A percentile compares a stretch with the other conserved stretches of the same genome.
phyloP scores from a whole-genome alignment of 37 sponge, comb jelly and placozoan species.

The Aplysina aerophoba region DNA sequence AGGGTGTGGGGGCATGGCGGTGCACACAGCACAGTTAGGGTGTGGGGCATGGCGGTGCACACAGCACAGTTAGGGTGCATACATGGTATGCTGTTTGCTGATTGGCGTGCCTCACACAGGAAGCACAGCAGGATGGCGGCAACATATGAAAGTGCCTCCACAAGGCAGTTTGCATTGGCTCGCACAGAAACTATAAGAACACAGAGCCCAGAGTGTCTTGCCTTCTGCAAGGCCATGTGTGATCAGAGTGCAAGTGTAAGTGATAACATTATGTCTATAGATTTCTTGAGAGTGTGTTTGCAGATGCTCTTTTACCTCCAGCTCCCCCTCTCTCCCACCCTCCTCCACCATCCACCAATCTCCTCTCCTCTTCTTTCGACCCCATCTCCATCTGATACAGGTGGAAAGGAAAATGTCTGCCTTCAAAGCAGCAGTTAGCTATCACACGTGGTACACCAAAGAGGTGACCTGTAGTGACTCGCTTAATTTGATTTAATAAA shows the following conservation, averaged over 20 bases:
- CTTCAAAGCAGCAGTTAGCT: constrained; percentile 63
- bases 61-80: too few species aligned
- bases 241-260: constrained; percentile 57
- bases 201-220: constrained; percentile 51
- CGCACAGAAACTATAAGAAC: constrained; percentile 91
- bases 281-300: too few species aligned
- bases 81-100: too few species aligned
- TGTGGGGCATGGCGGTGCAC: too few species aligned
- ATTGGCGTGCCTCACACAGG: constrained; percentile 28
- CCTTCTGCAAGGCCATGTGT: constrained; percentile 67
- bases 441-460: constrained; percentile 70
- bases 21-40: too few species aligned
- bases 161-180: constrained; percentile 76
- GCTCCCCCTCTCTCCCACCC: too few species aligned
- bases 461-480: constrained; percentile 67
- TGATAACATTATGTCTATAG: neutral
- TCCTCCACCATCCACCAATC: too few species aligned
- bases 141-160: constrained; percentile 90
- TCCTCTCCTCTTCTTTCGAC: too few species aligned
- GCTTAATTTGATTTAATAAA: neutral
- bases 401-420: constrained; percentile 34
- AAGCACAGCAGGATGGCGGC: constrained; percentile 61
- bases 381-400: too few species aligned
- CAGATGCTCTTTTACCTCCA: too few species aligned
- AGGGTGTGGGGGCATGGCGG: too few species aligned